Conservation (phyloP, 2,113 vertebrate species). For the Paramisgurnus dabryanus region DNA sequence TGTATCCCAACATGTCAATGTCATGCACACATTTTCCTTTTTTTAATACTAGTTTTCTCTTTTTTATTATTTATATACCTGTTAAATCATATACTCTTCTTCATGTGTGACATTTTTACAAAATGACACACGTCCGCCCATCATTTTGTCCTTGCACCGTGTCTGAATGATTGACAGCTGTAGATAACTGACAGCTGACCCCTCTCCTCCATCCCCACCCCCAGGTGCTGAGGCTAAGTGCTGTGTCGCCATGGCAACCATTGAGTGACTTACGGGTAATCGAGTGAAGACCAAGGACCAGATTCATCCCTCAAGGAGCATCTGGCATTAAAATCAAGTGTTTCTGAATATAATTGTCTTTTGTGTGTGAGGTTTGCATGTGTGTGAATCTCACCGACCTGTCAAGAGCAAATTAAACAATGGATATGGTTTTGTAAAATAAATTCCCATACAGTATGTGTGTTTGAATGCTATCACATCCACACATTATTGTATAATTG, state of each 20-base stretch:
- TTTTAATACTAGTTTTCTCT: too few relatives aligned
- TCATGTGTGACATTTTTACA: neutral
- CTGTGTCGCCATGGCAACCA: conserved; percentile 66
- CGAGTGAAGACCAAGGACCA: conserved; percentile 69
- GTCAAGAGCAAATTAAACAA: neutral
- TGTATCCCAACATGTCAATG: too few relatives aligned
- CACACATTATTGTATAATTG: neutral
- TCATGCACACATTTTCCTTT: too few relatives aligned
- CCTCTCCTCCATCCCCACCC: neutral
- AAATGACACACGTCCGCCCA: conserved; percentile 7
- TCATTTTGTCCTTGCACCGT: conserved; percentile 23
- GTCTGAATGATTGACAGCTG: conserved; percentile 39
- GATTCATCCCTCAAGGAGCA: conserved; percentile 64
- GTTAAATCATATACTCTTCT: neutral
- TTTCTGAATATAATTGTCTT: conserved; percentile 15
- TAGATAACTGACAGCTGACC: conserved; percentile 60
- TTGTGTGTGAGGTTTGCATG: conserved; percentile 32
- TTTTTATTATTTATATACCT: neutral
- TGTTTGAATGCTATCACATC: neutral
- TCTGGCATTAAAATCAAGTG: conserved; percentile 68
- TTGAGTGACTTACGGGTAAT: conserved; percentile 66
- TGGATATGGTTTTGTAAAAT: too few relatives aligned
- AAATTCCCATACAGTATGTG: neutral
- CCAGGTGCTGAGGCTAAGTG: conserved; percentile 61
- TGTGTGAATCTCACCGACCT: conserved; percentile 41